Base-by-base conservation (phyloP, 2,113 vertebrate species). In the Calyptomena viridis region DNA sequence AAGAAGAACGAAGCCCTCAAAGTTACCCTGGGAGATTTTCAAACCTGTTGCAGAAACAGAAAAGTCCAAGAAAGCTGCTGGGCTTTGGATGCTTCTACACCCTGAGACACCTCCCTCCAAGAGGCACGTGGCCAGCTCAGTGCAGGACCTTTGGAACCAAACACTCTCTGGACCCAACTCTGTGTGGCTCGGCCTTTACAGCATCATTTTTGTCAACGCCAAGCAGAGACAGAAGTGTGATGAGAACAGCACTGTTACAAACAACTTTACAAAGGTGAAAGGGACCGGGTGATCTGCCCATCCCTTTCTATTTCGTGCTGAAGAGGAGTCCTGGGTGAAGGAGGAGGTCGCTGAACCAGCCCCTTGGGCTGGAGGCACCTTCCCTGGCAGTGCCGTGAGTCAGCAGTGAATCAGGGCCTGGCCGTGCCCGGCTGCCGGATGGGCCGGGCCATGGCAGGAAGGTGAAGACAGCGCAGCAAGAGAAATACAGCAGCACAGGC, bases 101-200 rank as follows among this genome's bases (percentile, higher is more conserved):
- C 39, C 33, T 30, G 50, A 73, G 72, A 58, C 31, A 72, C 33
- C 14, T 24, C 24, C 19, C 60, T 71, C 40, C 47, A 49, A 28
- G 25, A 60, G 67, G 73, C 50, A 47, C 0, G 18, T 1, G 3
- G 72, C 76, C 85, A 96, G 25, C 68, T 63, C 67, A 19, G 68
- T 3, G 0, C 50, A 62, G 55, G 89, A 93, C 87, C 93, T 97
- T 94, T 97, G 93, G 82, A 95, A 86, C 63, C 85, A 76, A 93
- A 59, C 50, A 90, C 67, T 88, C 75, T 85, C 74, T 89, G 72
- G 78, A 87, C 82, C 52, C 1, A 9, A 77, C 56, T 37, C 53
- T 37, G 37, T 11, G 66, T 14, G 27, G n/a, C 71, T 86, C 7
- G 20, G 67, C 60, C 84, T 91, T 91, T 91, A 90, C 42, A 62